Evolutionary conservation across 64 coral and sea anemone genomes (phyloP).

Genomic region (Actinia equina): DNA sequence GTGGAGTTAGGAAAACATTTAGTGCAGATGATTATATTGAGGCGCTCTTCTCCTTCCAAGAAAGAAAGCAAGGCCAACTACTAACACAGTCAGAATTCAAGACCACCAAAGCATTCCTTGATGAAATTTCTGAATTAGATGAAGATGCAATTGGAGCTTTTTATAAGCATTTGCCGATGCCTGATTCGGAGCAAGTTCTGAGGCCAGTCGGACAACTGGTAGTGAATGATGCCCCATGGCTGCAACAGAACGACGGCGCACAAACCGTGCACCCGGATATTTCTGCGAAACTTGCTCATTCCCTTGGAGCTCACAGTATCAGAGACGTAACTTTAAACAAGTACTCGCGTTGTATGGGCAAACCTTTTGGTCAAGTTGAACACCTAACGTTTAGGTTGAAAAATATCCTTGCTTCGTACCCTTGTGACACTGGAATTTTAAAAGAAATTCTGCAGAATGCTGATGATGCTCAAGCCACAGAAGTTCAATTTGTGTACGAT

Average conservation of each 20-base stretch:
- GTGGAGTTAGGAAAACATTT: slow-evolving; percentile 68
- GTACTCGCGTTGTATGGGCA: slow-evolving; percentile 74
- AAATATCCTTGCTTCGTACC: slow-evolving; percentile 72
- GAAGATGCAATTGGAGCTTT: slow-evolving; percentile 44
- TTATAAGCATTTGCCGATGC: slow-evolving; percentile 53
- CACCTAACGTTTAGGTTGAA: slow-evolving; percentile 67
- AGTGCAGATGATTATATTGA: slow-evolving; percentile 64
- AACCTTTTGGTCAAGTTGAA: slow-evolving; percentile 88
- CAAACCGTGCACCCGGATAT: slow-evolving; percentile 63
- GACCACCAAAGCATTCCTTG: slow-evolving; percentile 62
- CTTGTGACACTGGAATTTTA: slow-evolving; percentile 79
- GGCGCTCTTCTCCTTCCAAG: slow-evolving; percentile 49
- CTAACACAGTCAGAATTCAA: slow-evolving; percentile 67
- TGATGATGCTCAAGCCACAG: slow-evolving; percentile 83
- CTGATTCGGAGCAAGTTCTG: slow-evolving; percentile 63
- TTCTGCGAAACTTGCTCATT: slow-evolving; percentile 69
- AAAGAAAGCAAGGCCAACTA: slow-evolving; percentile 60
- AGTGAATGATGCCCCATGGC: slow-evolving; percentile 85
- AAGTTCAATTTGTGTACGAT: slow-evolving; percentile 87
- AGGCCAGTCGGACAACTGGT: slow-evolving; percentile 59
- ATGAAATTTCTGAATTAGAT: slow-evolving; percentile 59
- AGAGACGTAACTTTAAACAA: slow-evolving; percentile 60
- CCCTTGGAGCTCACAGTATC: slow-evolving; percentile 70
- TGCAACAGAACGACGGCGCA: slow-evolving; percentile 29
- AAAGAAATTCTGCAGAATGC: slow-evolving; percentile 91